Evolutionary conservation across 2,113 vertebrate genomes (phyloP).

Genomic region (Osmerus eperlanus): DNA sequence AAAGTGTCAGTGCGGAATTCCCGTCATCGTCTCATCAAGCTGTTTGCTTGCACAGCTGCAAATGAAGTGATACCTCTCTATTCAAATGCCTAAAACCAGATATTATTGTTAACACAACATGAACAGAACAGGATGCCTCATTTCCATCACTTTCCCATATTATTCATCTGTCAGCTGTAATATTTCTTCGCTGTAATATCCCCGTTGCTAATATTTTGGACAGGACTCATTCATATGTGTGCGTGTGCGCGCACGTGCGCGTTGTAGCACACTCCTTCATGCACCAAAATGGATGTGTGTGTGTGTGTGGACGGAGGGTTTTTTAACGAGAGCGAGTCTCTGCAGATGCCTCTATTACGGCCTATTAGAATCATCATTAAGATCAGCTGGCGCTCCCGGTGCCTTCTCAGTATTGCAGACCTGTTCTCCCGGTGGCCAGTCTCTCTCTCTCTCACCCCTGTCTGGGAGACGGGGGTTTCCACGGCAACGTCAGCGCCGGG

Average conservation of each 20-base stretch:
- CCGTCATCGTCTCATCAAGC: conserved; percentile 23
- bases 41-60: conserved; percentile 4
- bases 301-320: background rate
- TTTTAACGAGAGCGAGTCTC: conserved; percentile 68
- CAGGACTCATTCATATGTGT: too few species aligned
- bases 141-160: too few species aligned
- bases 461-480: conserved; percentile 69
- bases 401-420: conserved; percentile 22
- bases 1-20: conserved; percentile 29
- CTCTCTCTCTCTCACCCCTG: conserved; percentile 52
- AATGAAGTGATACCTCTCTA: too few species aligned
- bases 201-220: too few species aligned
- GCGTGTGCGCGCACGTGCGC: too few species aligned
- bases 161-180: too few species aligned
- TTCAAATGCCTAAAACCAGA: too few species aligned
- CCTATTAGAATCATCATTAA: conserved; percentile 80
- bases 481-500: conserved; percentile 68
- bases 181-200: too few species aligned
- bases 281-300: background rate
- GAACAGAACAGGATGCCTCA: too few species aligned
- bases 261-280: background rate
- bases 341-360: conserved; percentile 67
- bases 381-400: conserved; percentile 54
- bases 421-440: background rate
- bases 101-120: too few species aligned